Base-by-base conservation (phyloP, 1,140 invertebrate genomes). In the Bombyx mori region DNA sequence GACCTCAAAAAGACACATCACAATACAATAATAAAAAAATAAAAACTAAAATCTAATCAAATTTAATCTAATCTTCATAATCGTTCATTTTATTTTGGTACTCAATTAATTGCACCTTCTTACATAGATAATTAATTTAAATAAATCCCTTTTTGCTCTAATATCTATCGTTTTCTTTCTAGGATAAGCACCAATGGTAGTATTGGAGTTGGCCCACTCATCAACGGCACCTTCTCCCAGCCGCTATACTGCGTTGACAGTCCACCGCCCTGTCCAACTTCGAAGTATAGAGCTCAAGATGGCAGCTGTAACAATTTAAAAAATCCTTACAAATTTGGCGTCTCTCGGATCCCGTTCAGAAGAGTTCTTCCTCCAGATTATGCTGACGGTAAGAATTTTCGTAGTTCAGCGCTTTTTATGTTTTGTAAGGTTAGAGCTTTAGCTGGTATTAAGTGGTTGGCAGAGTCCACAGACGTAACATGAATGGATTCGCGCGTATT, bases 301-400 rank as follows among this genome's bases (percentile, higher is more conserved):
- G 96, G 96, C 0, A 91, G 90, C 43, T 97, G 96, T 76, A 97
- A 97, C 77, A 96, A 95, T 80, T 74, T 93, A 12, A 58, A 89
- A 7, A 81, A 94, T 65, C 91, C 92, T 0, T 74, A 82, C 5
- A 82, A 84, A 1, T 94, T 90, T 88, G 97, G 96, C 1, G 91
- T 92, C 0, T 90, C 94, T 0, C 92, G 93, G 71, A 94, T 91
- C 9, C 92, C 96, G 0, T 96, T 97, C 66, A 86, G 91, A 47
- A 91, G 97, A 49, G 89, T 83, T 26, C 67, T 91, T 1, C 84
- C 88, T 0, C 91, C 98, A 0, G 91, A 91, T 69, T 96, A 96
- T 76, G 91, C 90, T 2, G 94, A 97, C 75, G 94, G 94, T 90
- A 89, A 72, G 71, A 52, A n/a, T 42, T 47, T 42, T 48, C 18